Base-by-base conservation (phyloP, 1,140 invertebrate species). In the Apis laboriosa region DNA sequence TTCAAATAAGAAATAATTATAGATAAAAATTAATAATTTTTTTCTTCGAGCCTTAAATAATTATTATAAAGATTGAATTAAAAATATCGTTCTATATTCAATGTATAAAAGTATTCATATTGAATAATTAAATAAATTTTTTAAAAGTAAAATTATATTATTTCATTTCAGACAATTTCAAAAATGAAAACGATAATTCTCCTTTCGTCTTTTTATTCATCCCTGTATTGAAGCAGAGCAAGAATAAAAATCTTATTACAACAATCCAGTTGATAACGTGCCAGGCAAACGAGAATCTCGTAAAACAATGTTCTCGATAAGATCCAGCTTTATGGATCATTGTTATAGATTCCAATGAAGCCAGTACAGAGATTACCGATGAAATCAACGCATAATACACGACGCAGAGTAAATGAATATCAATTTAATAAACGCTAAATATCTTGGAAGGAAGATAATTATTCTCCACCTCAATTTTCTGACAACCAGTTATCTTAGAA, bases 221-320 rank as follows among this genome's bases (percentile, higher is more conserved):
- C 9, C 4, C 15, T 43, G 2, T 11, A 17, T 15, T 11, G n/a
- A 17, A 71, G n/a, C 15, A 24, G n/a, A 9, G n/a, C 19, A 34
- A 19, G 13, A 56, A 72, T 72, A 17, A 72, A 56, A 72, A 55
- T 72, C 19, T 72, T 72, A 55, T 72, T 72, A 34, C 24, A n/a
- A n/a, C 21, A 13, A 21, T 2, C 12, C 17, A n/a, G 49, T 71
- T 72, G 24, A 72, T 34, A 56, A 72, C 11, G 53, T 28, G 51
- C 70, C 53, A 55, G 34, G 24, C 24, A 34, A 28, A 34, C 19
- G 24, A 19, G 9, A 9, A 24, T 56, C 24, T 34, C 17, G 53
- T 34, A 28, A 72, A 34, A 17, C 53, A 34, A 21, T 12, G n/a
- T 15, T 43, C 17, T 34, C 24, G 70, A 71, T 11, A 34, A 24